Evolutionary conservation across 2,888 invertebrate species (phyloP).

Genomic region (Alloplasta piceator): DNA sequence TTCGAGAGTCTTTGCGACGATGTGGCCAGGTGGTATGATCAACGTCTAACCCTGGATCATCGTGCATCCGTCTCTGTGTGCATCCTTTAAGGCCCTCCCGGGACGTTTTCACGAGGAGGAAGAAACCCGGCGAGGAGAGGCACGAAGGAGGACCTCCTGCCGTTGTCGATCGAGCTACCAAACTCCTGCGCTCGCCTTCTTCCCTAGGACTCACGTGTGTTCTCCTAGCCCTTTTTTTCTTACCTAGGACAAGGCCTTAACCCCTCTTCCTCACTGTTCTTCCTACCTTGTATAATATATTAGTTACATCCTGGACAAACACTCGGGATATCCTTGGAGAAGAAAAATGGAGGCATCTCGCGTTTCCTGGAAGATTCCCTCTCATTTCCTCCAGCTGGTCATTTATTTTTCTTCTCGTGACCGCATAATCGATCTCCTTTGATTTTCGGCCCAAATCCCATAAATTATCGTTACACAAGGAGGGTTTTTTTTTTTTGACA

Average conservation of each 20-base stretch:
- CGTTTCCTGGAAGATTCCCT: slow-evolving; percentile 45
- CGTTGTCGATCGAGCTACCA: slow-evolving; percentile 55
- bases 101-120: slow-evolving; percentile 47
- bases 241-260: slow-evolving; percentile 48
- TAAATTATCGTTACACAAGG: background rate
- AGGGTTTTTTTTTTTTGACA: background rate
- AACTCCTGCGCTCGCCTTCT: slow-evolving; percentile 32
- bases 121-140: background rate
- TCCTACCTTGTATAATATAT: slow-evolving; percentile 70
- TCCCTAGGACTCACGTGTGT: slow-evolving; percentile 37
- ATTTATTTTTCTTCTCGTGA: background rate
- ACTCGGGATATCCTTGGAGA: slow-evolving; percentile 62
- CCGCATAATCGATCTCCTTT: background rate
- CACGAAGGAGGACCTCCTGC: slow-evolving; percentile 49
- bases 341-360: slow-evolving; percentile 63
- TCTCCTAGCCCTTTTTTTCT: slow-evolving; percentile 40
- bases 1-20: background rate
- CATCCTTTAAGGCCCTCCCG: slow-evolving; percentile 41
- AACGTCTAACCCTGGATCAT: slow-evolving; percentile 72
- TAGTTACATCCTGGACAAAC: slow-evolving; percentile 73
- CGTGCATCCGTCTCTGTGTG: slow-evolving; percentile 45
- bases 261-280: slow-evolving; percentile 66
- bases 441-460: background rate
- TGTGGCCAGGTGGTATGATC: slow-evolving; percentile 76
- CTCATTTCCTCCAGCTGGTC: slow-evolving; percentile 28